A percentile compares a stretch with the other conserved stretches of the same genome.
Conservation (phyloP, 2,113 vertebrate species). For the Herpetotheres cachinnans region DNA sequence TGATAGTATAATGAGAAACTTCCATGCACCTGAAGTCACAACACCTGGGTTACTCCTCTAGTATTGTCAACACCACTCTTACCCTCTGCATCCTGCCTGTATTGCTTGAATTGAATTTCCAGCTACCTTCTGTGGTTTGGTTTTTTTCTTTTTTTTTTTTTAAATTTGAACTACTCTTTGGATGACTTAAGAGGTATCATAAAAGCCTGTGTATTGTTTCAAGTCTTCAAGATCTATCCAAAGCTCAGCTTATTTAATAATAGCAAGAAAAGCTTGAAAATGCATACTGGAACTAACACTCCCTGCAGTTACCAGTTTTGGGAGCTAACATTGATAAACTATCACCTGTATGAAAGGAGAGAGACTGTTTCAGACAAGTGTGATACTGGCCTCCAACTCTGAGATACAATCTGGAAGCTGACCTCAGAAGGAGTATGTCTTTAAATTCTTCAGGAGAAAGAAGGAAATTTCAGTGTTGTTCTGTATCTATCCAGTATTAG, state of each 20-base stretch:
- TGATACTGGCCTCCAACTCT: background rate
- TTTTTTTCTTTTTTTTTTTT: background rate
- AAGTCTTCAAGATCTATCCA: background rate
- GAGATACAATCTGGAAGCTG: background rate
- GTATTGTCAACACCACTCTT: background rate
- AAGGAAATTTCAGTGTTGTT: background rate
- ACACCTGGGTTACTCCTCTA: background rate
- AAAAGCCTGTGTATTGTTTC: background rate
- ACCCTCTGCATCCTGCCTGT: background rate
- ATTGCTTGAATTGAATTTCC: background rate
- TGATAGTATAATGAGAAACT: background rate
- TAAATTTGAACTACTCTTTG: background rate
- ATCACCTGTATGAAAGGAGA: background rate
- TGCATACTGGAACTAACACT: background rate
- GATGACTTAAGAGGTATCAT: background rate
- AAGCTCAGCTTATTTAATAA: background rate
- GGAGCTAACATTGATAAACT: background rate
- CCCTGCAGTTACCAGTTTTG: background rate
- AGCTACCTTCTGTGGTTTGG: background rate
- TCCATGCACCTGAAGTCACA: background rate
- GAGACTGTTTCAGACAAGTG: background rate
- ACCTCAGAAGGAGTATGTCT: background rate
- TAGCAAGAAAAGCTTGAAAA: background rate
- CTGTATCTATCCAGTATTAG: background rate
- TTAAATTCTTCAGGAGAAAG: background rate